Percentiles rank a stretch among this genome's conserved stretches.
Evolutionary conservation across 2,797 vertebrate genomes (phyloP).

Genomic region (Pachyuromys duprasi): DNA sequence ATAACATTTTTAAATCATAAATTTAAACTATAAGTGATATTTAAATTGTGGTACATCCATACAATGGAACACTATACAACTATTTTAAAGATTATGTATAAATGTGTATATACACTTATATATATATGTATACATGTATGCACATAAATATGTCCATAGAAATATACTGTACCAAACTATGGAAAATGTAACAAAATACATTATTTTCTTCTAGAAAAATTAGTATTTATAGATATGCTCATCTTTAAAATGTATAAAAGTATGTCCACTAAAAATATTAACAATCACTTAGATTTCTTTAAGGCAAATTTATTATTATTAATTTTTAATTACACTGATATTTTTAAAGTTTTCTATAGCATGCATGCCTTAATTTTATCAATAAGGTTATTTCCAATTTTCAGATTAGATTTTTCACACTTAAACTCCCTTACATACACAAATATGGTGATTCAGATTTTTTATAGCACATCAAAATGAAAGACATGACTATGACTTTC

Average conservation of each 20-base stretch:
- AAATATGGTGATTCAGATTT: background rate
- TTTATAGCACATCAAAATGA: background rate
- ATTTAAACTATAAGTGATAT: background rate
- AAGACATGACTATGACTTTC: constrained; percentile 57
- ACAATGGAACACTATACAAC: constrained; percentile 47
- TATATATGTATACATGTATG: constrained; percentile 5
- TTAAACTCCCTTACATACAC: background rate
- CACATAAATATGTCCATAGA: background rate
- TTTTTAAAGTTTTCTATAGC: constrained; percentile 24
- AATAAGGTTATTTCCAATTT: background rate
- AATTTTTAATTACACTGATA: constrained; percentile 33
- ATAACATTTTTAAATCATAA: background rate
- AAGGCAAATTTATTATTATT: background rate
- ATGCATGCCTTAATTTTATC: background rate
- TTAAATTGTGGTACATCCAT: constrained; percentile 36
- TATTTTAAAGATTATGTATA: background rate
- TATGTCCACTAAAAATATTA: background rate
- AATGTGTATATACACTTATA: background rate
- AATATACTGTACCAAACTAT: background rate
- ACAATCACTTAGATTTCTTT: constrained; percentile 1
- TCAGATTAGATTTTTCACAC: background rate
- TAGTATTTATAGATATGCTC: background rate
- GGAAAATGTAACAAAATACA: background rate
- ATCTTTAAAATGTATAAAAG: background rate
- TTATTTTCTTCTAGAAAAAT: background rate